Percentiles rank a stretch among this genome's conserved stretches.
Conservation (phyloP, 2,888 invertebrate species). For the Ametastegia equiseti region DNA sequence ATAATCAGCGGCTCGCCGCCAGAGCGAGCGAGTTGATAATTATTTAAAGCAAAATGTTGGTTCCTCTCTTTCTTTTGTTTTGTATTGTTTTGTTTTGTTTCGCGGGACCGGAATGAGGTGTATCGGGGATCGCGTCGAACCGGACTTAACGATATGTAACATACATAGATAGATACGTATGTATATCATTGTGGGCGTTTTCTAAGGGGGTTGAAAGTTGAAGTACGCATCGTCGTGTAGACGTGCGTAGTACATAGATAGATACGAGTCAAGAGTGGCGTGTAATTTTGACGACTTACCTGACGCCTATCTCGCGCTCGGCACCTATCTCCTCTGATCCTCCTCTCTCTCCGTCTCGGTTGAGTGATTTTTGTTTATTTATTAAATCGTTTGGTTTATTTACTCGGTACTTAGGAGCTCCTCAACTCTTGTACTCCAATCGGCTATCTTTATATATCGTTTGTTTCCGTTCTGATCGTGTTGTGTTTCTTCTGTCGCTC, state of each 20-base stretch:
- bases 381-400: neutral
- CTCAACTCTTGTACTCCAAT: too few relatives aligned
- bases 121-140: neutral
- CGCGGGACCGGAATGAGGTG: neutral
- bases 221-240: neutral
- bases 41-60: too few relatives aligned
- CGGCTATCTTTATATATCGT: neutral
- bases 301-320: slow-evolving; percentile 45
- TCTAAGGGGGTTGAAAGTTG: neutral
- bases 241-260: too few relatives aligned
- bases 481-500: slow-evolving; percentile 10
- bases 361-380: neutral
- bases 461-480: slow-evolving; percentile 16
- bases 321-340: slow-evolving; percentile 10
- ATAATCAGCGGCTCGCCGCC: slow-evolving; percentile 21
- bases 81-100: neutral
- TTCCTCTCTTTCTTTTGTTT: neutral
- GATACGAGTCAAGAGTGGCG: too few relatives aligned
- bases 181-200: slow-evolving; percentile 17
- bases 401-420: too few relatives aligned
- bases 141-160: too few relatives aligned
- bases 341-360: neutral
- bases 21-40: slow-evolving; percentile 30
- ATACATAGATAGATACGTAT: neutral
- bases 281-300: slow-evolving; percentile 39